phyloP scores from a whole-genome alignment of 2,888 invertebrate genomes.

The Drosophila parthenogenetica region DNA sequence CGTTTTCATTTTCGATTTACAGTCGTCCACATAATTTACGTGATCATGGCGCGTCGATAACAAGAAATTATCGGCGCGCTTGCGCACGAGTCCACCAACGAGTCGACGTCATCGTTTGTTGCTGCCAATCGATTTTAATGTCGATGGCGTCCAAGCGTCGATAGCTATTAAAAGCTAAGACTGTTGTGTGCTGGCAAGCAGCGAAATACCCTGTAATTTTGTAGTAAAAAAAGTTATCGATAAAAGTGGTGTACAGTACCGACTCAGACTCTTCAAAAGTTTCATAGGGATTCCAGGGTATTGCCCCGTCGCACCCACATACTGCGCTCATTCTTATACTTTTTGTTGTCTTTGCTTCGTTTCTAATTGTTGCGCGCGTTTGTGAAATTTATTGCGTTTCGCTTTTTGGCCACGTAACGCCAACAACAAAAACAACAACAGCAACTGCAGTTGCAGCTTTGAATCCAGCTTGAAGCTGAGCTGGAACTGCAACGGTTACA shows the following conservation, averaged over 20 bases:
- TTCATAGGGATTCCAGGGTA: slow-evolving; percentile 36
- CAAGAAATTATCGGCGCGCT: slow-evolving; percentile 81
- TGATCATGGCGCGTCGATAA: slow-evolving; percentile 80
- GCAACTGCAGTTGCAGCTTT: slow-evolving; percentile 21
- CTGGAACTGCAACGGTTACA: slow-evolving; percentile 36
- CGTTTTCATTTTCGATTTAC: slow-evolving; percentile 51
- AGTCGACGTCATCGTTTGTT: slow-evolving; percentile 28
- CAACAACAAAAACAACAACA: slow-evolving; percentile 24
- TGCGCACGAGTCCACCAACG: slow-evolving; percentile 63
- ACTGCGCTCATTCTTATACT: slow-evolving; percentile 33
- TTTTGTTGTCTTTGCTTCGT: slow-evolving; percentile 53
- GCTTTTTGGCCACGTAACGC: slow-evolving; percentile 67
- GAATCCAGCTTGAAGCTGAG: slow-evolving; percentile 1
- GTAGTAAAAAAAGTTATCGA: background rate
- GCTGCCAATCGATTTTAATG: slow-evolving; percentile 62
- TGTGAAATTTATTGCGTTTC: slow-evolving; percentile 80
- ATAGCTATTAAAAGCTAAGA: slow-evolving; percentile 52
- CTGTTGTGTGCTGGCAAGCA: slow-evolving; percentile 42
- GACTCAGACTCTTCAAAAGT: no score
- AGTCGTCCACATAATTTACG: slow-evolving; percentile 81
- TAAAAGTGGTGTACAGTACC: no score
- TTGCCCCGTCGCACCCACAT: background rate
- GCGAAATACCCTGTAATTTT: slow-evolving; percentile 41
- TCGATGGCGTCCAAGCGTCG: slow-evolving; percentile 59
- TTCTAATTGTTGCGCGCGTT: slow-evolving; percentile 81